These are phyloP conservation scores for Neolamprologus variostigma DNA, from an alignment of 2,113 vertebrate species.

Conservation along the genomic window DNA sequence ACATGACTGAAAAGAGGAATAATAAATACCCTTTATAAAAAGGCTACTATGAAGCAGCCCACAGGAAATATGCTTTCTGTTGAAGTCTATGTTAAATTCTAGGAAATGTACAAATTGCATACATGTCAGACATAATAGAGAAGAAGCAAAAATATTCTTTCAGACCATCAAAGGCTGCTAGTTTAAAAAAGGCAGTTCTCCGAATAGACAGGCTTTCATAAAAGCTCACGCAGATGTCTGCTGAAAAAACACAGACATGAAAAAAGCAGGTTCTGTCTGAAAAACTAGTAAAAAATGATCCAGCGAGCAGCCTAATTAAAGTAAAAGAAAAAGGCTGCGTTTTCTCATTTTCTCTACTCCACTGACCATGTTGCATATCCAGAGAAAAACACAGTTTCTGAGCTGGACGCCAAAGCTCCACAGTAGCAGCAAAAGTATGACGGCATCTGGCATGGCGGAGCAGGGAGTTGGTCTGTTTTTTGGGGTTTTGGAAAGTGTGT, in stretches of 20 bases:
- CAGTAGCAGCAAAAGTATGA: constrained; percentile 32
- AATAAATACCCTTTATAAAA: neutral
- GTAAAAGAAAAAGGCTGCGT: neutral
- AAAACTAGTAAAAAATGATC: neutral
- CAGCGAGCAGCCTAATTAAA: neutral
- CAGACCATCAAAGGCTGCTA: neutral
- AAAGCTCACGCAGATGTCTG: neutral
- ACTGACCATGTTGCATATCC: neutral
- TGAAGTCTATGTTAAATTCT: neutral
- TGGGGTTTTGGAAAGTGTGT: constrained; percentile 36
- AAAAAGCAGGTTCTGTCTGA: neutral
- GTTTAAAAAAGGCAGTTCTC: neutral
- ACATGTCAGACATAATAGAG: neutral
- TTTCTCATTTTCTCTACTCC: constrained; percentile 2
- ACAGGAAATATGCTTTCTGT: neutral
- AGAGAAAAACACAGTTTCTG: constrained; percentile 4
- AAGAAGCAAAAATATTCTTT: neutral
- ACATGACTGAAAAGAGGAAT: neutral
- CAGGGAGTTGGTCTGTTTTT: constrained; percentile 37
- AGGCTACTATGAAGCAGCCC: neutral
- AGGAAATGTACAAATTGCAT: neutral
- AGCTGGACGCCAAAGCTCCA: neutral
- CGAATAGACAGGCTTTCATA: neutral
- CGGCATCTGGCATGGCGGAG: neutral
- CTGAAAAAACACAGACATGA: neutral